Evolutionary conservation across 2,888 invertebrate species (phyloP).

Genomic region (Campoplex nolae): DNA sequence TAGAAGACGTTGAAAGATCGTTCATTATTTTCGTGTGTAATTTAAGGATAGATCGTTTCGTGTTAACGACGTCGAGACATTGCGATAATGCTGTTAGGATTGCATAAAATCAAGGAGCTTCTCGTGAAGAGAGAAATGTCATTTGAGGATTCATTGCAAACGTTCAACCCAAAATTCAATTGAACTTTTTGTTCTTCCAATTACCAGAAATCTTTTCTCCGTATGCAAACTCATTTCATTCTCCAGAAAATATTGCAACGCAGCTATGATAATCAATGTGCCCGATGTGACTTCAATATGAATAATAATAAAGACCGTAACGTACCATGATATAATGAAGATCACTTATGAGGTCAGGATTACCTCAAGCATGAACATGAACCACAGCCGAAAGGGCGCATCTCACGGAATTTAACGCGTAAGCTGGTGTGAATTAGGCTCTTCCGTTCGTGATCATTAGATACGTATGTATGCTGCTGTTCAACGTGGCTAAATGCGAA

Average conservation of each 20-base stretch:
- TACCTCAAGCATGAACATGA: conserved; percentile 11
- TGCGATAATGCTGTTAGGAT: conserved; percentile 16
- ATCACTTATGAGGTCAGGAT: conserved; percentile 12
- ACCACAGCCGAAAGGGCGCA: conserved; percentile 1
- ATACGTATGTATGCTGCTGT: conserved; percentile 19
- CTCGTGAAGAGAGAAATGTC: not conserved
- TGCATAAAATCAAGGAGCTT: not conserved
- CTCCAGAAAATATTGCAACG: not conserved
- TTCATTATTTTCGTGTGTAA: not conserved
- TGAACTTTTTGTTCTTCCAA: not conserved
- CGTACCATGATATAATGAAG: conserved; percentile 42
- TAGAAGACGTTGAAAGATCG: not conserved
- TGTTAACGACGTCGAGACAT: conserved; percentile 18
- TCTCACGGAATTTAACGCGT: conserved; percentile 5
- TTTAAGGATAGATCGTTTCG: conserved; percentile 6
- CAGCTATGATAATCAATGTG: conserved; percentile 19
- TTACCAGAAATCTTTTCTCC: too few relatives aligned
- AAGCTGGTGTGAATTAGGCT: conserved; percentile 2
- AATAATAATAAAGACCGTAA: not conserved
- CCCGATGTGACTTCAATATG: conserved; percentile 13
- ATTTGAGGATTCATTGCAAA: not conserved
- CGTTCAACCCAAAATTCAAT: not conserved
- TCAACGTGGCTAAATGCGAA: conserved; percentile 37
- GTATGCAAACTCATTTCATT: not conserved
- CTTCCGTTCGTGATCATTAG: conserved; percentile 19